These are phyloP conservation scores for Panagrolaimus sp. DNA, from an alignment of 1,140 invertebrate species.

Conservation along the genomic window DNA sequence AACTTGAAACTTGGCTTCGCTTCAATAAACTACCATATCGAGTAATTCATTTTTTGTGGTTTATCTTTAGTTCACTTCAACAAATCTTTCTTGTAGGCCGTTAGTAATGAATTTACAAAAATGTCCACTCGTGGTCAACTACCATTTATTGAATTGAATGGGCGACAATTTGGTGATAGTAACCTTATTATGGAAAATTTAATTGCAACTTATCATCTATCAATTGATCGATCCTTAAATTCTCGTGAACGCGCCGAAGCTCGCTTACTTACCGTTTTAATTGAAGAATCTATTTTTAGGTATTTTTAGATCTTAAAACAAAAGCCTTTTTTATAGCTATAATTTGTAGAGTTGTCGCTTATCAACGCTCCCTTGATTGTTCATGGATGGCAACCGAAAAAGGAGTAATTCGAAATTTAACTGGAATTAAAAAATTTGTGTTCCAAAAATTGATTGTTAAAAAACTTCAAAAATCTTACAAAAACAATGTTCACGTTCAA, in stretches of 20 bases:
- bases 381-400: conserved; percentile 26
- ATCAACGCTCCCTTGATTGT: conserved; percentile 17
- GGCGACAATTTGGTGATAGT: conserved; percentile 41
- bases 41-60: conserved; percentile 65
- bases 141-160: conserved; percentile 44
- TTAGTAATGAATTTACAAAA: not conserved
- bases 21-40: conserved; percentile 82
- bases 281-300: conserved; percentile 29
- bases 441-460: not conserved
- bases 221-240: not conserved
- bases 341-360: not conserved
- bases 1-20: conserved; percentile 87
- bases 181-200: conserved; percentile 37
- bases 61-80: no score
- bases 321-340: no score
- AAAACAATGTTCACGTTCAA: conserved; percentile 35
- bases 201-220: conserved; percentile 25
- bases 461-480: conserved; percentile 26
- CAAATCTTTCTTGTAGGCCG: no score
- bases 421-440: conserved; percentile 17
- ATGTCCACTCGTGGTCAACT: not conserved
- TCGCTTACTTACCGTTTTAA: not conserved
- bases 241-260: conserved; percentile 4
- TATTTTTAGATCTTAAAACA: not conserved
- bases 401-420: conserved; percentile 23